phyloP scores from a whole-genome alignment of 1,140 invertebrate genomes.

The Lysiphlebus fabarum region DNA sequence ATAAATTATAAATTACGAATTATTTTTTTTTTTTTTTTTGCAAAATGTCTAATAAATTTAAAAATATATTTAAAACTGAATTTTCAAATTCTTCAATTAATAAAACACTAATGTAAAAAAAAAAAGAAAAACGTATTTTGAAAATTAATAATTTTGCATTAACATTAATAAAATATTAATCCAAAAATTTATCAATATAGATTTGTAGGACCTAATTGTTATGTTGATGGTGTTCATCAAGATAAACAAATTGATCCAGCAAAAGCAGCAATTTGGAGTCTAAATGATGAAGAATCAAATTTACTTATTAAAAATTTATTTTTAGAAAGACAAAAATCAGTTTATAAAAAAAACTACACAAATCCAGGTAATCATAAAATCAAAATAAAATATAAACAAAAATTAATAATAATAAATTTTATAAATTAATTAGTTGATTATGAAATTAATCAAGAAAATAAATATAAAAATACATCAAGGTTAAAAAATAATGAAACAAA shows the following conservation, averaged over 20 bases:
- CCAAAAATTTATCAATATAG: too few relatives aligned
- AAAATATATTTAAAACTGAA: background rate
- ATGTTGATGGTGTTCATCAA: conserved; percentile 3
- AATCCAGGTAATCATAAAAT: conserved; percentile 25
- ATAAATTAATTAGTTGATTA: background rate
- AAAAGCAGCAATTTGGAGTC: conserved; percentile 23
- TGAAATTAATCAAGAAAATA: background rate
- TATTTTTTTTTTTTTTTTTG: too few relatives aligned
- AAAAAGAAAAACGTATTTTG: background rate
- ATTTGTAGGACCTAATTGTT: conserved; percentile 6
- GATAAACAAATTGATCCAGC: conserved; percentile 32
- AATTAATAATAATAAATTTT: background rate
- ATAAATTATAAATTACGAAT: too few relatives aligned
- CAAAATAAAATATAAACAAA: too few relatives aligned
- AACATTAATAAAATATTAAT: too few relatives aligned
- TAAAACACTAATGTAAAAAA: background rate
- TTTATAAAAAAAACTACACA: conserved; percentile 32
- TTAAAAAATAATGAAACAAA: background rate
- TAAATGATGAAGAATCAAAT: conserved; percentile 26
- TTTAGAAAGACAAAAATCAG: conserved; percentile 25
- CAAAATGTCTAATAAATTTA: background rate
- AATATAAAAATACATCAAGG: background rate
- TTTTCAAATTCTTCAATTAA: background rate
- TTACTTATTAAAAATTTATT: conserved; percentile 31
- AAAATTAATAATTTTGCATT: too few relatives aligned